phyloP scores from a whole-genome alignment of 2,797 vertebrate species.

The Scyliorhinus canicula region DNA sequence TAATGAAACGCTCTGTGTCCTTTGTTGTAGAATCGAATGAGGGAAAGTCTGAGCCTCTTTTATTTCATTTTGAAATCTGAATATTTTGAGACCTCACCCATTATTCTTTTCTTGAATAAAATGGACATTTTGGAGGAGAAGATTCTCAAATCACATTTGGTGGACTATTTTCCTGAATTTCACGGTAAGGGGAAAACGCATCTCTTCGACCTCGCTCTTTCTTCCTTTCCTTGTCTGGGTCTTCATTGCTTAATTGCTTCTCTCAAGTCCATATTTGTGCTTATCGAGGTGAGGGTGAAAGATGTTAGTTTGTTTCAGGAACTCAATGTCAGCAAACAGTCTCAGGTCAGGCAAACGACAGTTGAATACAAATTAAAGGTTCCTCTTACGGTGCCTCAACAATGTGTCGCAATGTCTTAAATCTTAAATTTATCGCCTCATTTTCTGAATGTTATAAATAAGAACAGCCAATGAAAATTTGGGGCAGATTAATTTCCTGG shows the following conservation, averaged over 20 bases:
- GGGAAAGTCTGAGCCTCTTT: constrained; percentile 67
- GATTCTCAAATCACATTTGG: constrained; percentile 61
- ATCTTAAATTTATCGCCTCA: neutral
- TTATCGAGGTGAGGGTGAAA: neutral
- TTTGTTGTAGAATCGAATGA: constrained; percentile 64
- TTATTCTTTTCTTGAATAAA: constrained; percentile 76
- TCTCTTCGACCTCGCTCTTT: neutral
- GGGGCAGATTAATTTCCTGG: neutral
- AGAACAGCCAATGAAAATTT: neutral
- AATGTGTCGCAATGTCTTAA: neutral
- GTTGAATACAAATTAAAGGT: neutral
- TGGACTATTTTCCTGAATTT: constrained; percentile 60
- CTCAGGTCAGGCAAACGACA: neutral
- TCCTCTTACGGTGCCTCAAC: neutral
- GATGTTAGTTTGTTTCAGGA: neutral
- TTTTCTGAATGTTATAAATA: neutral
- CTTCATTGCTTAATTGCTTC: neutral
- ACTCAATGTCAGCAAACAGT: neutral
- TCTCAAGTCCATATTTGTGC: neutral
- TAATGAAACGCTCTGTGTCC: too few relatives aligned
- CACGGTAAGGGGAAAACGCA: constrained; percentile 60
- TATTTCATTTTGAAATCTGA: constrained; percentile 68
- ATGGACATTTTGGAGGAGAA: constrained; percentile 71
- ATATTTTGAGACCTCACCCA: constrained; percentile 64
- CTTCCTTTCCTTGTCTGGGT: too few relatives aligned